Evolutionary conservation across 2,888 invertebrate genomes (phyloP).

Genomic region (Spodoptera littoralis): DNA sequence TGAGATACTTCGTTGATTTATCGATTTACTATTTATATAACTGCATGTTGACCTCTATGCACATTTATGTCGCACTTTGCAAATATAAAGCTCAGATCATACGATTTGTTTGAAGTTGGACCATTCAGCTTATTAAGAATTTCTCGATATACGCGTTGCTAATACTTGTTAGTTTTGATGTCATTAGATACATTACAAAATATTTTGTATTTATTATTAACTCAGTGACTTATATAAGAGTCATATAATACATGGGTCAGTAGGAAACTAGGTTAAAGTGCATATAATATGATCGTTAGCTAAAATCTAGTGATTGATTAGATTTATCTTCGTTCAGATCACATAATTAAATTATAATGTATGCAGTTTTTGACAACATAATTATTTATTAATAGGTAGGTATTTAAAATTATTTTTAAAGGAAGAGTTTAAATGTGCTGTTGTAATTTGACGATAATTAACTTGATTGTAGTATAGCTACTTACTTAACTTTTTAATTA

Average conservation of each 20-base stretch:
- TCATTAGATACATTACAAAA: conserved; percentile 2
- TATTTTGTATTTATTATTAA: conserved; percentile 7
- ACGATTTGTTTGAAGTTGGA: neutral
- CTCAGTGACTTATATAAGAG: conserved; percentile 16
- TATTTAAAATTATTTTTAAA: neutral
- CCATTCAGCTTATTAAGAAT: neutral
- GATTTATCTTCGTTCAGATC: conserved; percentile 7
- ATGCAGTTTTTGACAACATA: conserved; percentile 13
- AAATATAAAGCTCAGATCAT: conserved; percentile 1
- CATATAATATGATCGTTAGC: conserved; percentile 2
- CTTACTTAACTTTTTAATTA: too few relatives aligned
- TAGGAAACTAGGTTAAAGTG: conserved; percentile 22
- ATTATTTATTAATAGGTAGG: conserved; percentile 10
- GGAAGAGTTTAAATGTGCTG: neutral
- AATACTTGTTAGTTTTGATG: neutral
- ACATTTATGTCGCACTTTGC: conserved; percentile 1
- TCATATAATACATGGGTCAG: conserved; percentile 18
- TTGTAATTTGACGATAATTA: too few relatives aligned
- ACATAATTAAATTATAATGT: conserved; percentile 19
- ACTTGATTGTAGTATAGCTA: too few relatives aligned
- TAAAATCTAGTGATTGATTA: conserved; percentile 15
- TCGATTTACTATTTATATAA: conserved; percentile 34
- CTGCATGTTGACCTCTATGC: conserved; percentile 13
- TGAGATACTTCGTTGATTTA: conserved; percentile 29
- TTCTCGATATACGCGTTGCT: neutral